These are phyloP conservation scores for Rhynchophorus ferrugineus DNA, from an alignment of 1,140 invertebrate genomes.

Conservation along the genomic window DNA sequence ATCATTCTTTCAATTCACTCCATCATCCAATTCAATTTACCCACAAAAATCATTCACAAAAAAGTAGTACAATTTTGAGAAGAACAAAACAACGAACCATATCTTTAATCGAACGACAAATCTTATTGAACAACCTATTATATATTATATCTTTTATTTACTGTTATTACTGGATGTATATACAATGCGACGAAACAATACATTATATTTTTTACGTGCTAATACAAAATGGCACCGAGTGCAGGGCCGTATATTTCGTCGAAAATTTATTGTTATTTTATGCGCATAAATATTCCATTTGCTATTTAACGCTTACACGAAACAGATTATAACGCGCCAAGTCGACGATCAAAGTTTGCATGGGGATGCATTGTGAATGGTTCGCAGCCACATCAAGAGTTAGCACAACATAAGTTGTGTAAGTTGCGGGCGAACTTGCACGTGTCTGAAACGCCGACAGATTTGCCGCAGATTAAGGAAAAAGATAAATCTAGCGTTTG, in stretches of 20 bases:
- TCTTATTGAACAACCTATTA: no score
- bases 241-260: background rate
- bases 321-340: background rate
- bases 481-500: background rate
- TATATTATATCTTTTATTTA: no score
- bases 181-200: no score
- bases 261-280: background rate
- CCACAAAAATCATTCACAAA: no score
- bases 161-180: no score
- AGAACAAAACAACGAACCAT: no score
- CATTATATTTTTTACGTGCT: no score
- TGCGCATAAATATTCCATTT: background rate
- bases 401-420: background rate
- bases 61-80: no score
- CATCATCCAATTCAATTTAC: no score
- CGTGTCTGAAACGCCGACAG: background rate
- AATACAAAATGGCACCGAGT: background rate
- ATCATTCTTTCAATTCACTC: no score
- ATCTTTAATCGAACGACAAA: no score
- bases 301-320: background rate
- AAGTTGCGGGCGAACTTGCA: background rate
- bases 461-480: background rate
- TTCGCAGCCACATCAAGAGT: background rate
- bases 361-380: background rate
- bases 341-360: background rate